These are phyloP conservation scores for Parasteatoda tepidariorum DNA, from an alignment of 1,140 invertebrate genomes.

Conservation along the genomic window DNA sequence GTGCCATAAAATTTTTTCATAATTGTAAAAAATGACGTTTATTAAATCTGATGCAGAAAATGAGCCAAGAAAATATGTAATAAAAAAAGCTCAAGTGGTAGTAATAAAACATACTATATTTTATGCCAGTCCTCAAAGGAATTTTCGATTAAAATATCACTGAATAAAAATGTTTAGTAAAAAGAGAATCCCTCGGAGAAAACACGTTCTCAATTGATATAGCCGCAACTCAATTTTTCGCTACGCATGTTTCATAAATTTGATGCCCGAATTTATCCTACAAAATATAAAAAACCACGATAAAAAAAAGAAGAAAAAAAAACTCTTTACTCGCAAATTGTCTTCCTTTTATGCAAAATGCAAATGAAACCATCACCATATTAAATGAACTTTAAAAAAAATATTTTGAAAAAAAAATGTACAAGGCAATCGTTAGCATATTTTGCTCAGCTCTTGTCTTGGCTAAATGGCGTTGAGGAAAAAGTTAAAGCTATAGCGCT, in stretches of 20 bases:
- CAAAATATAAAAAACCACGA: no score
- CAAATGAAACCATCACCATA: conserved; percentile 6
- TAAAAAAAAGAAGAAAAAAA: not conserved
- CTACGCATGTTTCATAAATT: conserved; percentile 5
- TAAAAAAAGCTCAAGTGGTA: no score
- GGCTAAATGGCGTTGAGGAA: not conserved
- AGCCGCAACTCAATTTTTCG: not conserved
- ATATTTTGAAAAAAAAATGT: no score
- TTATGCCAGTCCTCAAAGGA: no score
- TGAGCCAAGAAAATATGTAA: no score
- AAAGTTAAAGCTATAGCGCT: not conserved
- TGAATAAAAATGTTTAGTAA: no score
- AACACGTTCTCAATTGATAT: conserved; percentile 1
- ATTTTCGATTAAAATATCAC: no score
- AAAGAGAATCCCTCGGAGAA: no score
- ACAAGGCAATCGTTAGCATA: not conserved
- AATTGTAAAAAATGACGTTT: no score
- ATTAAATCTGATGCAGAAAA: no score
- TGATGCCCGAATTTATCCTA: not conserved
- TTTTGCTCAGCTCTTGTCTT: not conserved
- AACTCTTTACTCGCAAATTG: not conserved
- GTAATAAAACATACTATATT: no score
- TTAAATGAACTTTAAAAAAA: not conserved
- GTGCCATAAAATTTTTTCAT: no score
- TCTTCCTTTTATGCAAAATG: conserved; percentile 16